Percentiles rank a stretch among this genome's conserved stretches.
Conservation (phyloP, 2,888 invertebrate species). For the Unio pictorum region DNA sequence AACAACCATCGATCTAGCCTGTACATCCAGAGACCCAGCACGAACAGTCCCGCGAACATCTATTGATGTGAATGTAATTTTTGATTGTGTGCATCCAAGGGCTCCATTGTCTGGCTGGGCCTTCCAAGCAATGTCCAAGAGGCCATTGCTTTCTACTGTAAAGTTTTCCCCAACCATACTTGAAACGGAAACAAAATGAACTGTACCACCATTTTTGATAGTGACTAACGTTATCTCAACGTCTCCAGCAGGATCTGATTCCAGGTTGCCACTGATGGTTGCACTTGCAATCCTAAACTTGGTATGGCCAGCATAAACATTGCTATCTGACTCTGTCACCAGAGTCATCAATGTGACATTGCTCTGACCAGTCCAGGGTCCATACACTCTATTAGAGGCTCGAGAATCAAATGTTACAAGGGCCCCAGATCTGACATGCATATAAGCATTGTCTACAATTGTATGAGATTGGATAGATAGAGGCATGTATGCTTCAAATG, state of each 20-base stretch:
- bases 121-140: constrained; percentile 35
- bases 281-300: constrained; percentile 20
- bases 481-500: constrained; percentile 28
- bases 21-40: constrained; percentile 37
- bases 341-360: constrained; percentile 20
- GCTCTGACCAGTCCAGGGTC: constrained; percentile 21
- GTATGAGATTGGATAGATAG: constrained; percentile 18
- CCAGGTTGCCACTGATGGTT: constrained; percentile 23
- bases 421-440: constrained; percentile 21
- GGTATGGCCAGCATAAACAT: constrained; percentile 29
- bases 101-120: constrained; percentile 19
- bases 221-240: constrained; percentile 19
- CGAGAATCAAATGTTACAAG: constrained; percentile 30
- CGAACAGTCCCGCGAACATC: constrained; percentile 36
- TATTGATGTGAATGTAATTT: constrained; percentile 22
- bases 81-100: constrained; percentile 21
- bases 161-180: constrained; percentile 17
- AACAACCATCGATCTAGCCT: constrained; percentile 14
- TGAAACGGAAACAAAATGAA: constrained; percentile 20
- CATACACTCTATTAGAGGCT: not conserved
- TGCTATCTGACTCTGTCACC: constrained; percentile 17
- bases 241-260: constrained; percentile 18
- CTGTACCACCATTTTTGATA: constrained; percentile 18
- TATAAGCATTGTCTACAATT: constrained; percentile 3
- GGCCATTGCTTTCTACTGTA: constrained; percentile 6